Conservation (phyloP, 2,888 invertebrate genomes). For the Apotomis capreana region DNA sequence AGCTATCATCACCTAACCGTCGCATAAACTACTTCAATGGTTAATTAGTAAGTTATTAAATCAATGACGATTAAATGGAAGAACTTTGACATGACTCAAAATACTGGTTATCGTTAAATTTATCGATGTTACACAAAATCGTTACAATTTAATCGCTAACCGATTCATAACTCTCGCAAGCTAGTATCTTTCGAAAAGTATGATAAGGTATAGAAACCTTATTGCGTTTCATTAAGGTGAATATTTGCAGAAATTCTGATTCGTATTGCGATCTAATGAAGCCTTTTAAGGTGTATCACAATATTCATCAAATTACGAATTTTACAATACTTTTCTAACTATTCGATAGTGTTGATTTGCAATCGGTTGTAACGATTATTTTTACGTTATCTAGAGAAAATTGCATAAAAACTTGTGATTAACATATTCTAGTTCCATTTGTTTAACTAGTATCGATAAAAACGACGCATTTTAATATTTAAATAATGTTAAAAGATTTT, state of each 20-base stretch:
- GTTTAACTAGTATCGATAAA: conserved; percentile 22
- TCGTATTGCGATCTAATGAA: background rate
- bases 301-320: background rate
- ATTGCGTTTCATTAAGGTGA: background rate
- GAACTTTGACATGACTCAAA: background rate
- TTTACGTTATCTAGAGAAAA: conserved; percentile 21
- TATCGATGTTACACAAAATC: conserved; percentile 17
- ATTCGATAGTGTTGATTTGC: conserved; percentile 31
- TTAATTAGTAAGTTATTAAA: too few relatives aligned
- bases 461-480: conserved; percentile 4
- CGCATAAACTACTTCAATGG: too few relatives aligned
- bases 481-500: conserved; percentile 29
- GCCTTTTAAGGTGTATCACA: background rate
- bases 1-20: too few relatives aligned
- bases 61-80: background rate
- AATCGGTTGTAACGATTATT: conserved; percentile 31
- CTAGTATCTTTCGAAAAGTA: background rate
- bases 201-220: background rate
- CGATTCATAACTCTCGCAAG: conserved; percentile 4
- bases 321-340: conserved; percentile 5
- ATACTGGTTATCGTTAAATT: background rate
- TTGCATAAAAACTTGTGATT: conserved; percentile 33
- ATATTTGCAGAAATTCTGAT: background rate
- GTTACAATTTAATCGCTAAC: conserved; percentile 10
- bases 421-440: conserved; percentile 18